A percentile compares a stretch with the other conserved stretches of the same genome.
These are phyloP conservation scores for Napeogenes sylphis DNA, from an alignment of 2,888 invertebrate species.

Conservation along the genomic window DNA sequence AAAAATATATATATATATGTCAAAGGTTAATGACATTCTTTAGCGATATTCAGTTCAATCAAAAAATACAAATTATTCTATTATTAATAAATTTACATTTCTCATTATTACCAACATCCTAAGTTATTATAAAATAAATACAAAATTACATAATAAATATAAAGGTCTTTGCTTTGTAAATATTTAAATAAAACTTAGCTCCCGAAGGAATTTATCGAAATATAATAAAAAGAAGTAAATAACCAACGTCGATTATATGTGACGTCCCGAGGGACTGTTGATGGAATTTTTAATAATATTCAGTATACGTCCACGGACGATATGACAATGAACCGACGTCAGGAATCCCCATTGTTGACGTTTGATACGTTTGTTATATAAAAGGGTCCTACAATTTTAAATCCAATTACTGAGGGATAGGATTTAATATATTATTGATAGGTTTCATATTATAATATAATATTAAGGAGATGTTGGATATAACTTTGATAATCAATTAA, in stretches of 20 bases:
- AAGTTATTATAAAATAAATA: no score
- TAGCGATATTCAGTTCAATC: no score
- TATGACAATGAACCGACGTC: slow-evolving; percentile 24
- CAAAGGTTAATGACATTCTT: no score
- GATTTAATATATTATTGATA: slow-evolving; percentile 8
- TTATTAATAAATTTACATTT: no score
- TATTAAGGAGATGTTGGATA: neutral
- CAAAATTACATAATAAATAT: no score
- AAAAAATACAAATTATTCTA: no score
- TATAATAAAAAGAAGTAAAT: slow-evolving; percentile 17
- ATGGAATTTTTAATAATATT: slow-evolving; percentile 30
- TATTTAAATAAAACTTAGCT: no score
- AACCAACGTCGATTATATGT: slow-evolving; percentile 17
- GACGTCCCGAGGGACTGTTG: slow-evolving; percentile 13
- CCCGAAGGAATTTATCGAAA: neutral
- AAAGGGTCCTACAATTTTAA: slow-evolving; percentile 9
- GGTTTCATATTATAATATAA: neutral
- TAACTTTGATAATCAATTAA: no score
- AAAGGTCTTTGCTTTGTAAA: no score
- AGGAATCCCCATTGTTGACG: slow-evolving; percentile 26
- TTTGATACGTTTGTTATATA: slow-evolving; percentile 25
- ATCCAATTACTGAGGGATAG: slow-evolving; percentile 11
- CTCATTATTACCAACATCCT: no score
- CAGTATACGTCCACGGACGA: slow-evolving; percentile 19
- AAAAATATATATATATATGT: no score